Evolutionary conservation across 2,113 vertebrate genomes (phyloP).

Genomic region (Solea senegalensis): DNA sequence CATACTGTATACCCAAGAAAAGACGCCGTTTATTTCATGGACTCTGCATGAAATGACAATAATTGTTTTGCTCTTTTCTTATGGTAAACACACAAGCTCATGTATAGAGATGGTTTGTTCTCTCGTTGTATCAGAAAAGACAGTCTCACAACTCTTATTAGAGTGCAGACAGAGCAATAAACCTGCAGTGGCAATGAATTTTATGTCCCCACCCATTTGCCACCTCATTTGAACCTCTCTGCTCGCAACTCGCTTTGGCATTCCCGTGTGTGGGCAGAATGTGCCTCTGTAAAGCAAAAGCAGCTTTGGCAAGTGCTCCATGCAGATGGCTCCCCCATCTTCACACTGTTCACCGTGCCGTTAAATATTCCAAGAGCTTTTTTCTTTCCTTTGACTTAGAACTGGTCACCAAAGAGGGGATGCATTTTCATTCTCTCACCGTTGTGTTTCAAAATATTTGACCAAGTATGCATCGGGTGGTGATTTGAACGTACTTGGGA

Average conservation of each 20-base stretch:
- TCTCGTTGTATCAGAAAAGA: conserved; percentile 2
- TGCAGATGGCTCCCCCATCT: conserved; percentile 53
- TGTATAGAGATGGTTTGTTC: not conserved
- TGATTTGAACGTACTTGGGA: no score
- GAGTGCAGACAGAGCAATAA: conserved; percentile 25
- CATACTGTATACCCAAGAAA: conserved; percentile 6
- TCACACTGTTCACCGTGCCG: conserved; percentile 18
- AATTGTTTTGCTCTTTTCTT: not conserved
- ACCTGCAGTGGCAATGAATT: conserved; percentile 33
- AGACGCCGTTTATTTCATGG: not conserved
- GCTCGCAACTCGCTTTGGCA: conserved; percentile 33
- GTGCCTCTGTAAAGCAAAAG: conserved; percentile 43
- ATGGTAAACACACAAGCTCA: not conserved
- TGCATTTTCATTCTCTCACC: conserved; percentile 18
- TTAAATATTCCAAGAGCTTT: conserved; percentile 34
- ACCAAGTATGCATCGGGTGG: no score
- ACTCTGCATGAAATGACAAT: conserved; percentile 13
- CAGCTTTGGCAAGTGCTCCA: conserved; percentile 45
- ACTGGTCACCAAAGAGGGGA: conserved; percentile 23
- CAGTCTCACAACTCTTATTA: conserved; percentile 1
- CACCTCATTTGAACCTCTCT: conserved; percentile 37
- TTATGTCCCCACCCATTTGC: conserved; percentile 13
- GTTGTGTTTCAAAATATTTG: not conserved
- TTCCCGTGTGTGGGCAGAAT: conserved; percentile 48
- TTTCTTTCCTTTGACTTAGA: conserved; percentile 21